These are phyloP conservation scores for Crypturellus undulatus DNA, from an alignment of 2,113 vertebrate species.

Conservation along the genomic window DNA sequence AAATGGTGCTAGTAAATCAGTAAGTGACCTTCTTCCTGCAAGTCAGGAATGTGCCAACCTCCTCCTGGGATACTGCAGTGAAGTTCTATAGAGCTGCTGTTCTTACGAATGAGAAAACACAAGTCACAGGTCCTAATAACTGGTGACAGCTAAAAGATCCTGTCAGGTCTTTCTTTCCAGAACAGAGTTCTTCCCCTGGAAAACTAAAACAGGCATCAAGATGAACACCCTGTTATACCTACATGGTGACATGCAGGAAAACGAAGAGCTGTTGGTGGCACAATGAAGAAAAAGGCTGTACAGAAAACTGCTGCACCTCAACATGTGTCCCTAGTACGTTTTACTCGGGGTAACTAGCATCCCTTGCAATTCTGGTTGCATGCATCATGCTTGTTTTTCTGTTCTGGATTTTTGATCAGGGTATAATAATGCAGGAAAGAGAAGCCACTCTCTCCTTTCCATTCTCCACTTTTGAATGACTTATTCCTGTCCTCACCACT, in stretches of 20 bases:
- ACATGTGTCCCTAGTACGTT: background rate
- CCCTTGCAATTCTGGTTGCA: background rate
- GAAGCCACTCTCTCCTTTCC: background rate
- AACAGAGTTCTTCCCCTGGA: background rate
- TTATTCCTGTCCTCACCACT: background rate
- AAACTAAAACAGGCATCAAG: background rate
- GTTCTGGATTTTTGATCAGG: background rate
- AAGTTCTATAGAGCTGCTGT: accelerated
- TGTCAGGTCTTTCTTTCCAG: background rate
- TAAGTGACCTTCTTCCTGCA: background rate
- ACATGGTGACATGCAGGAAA: background rate
- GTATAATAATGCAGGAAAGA: background rate
- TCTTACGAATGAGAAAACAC: background rate
- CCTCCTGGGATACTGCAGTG: background rate
- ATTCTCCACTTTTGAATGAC: background rate
- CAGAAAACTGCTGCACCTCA: background rate
- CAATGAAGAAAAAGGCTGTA: background rate
- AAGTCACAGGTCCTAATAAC: background rate
- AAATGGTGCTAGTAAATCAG: background rate
- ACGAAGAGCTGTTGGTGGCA: background rate
- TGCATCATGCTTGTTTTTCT: background rate
- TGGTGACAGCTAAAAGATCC: background rate
- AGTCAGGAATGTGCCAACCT: background rate
- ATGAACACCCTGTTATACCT: background rate
- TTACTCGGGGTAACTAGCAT: background rate